Conservation (phyloP, 2,113 vertebrate species). For the human (Homo sapiens) region GRCh38 chr15:96605501-96606000, state of each 20-base stretch:
- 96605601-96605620: background rate
- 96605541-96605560: background rate
- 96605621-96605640: background rate
- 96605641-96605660: background rate
- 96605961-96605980: background rate
- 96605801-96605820: background rate
- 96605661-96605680: background rate
- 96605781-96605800: background rate
- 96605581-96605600: background rate
- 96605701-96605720: background rate
- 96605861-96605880: background rate
- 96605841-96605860: background rate
- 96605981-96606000: background rate
- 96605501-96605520: background rate
- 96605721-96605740: background rate
- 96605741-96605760: background rate
- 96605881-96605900: background rate
- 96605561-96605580: background rate
- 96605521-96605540: background rate
- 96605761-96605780: background rate
- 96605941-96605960: background rate
- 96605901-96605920: background rate
- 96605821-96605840: background rate
- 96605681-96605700: background rate
- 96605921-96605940: background rate